A percentile compares a stretch with the other conserved stretches of the same genome.
Conservation (phyloP, 2,797 vertebrate species). For the Paedocypris micromegethes region DNA sequence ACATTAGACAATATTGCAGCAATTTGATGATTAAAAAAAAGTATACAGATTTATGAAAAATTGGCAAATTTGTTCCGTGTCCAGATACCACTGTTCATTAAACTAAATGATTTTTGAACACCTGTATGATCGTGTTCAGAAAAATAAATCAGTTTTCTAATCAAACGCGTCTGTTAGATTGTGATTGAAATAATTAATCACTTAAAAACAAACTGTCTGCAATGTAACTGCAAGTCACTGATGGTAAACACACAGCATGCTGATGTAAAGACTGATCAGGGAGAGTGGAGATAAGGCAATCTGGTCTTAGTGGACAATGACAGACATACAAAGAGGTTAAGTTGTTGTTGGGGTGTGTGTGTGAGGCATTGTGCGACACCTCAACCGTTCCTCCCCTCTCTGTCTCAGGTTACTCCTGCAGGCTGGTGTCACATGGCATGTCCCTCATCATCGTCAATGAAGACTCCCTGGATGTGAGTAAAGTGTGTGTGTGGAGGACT, state of each 20-base stretch:
- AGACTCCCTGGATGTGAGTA: conserved; percentile 96
- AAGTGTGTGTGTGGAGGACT: conserved; percentile 25
- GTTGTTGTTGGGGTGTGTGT: conserved; percentile 28
- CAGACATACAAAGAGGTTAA: conserved; percentile 36
- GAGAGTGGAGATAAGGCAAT: conserved; percentile 26
- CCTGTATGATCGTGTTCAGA: no score
- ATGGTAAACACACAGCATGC: conserved; percentile 2
- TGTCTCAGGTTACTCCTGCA: conserved; percentile 89
- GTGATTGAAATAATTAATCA: no score
- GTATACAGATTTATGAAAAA: no score
- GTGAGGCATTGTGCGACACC: conserved; percentile 16
- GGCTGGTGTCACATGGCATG: conserved; percentile 92
- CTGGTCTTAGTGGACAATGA: conserved; percentile 24
- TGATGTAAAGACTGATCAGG: conserved; percentile 2
- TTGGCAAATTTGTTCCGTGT: no score
- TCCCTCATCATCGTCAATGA: conserved; percentile 95
- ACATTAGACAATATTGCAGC: no score
- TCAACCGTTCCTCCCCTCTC: conserved; percentile 12
- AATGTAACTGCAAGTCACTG: neutral
- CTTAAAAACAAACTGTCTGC: no score
- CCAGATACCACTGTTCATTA: no score
- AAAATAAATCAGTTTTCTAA: no score
- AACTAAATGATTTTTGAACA: no score
- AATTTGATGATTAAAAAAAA: no score
- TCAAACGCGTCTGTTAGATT: no score